Conservation (phyloP, 2,888 invertebrate species). For the Chloromyia formosa region DNA sequence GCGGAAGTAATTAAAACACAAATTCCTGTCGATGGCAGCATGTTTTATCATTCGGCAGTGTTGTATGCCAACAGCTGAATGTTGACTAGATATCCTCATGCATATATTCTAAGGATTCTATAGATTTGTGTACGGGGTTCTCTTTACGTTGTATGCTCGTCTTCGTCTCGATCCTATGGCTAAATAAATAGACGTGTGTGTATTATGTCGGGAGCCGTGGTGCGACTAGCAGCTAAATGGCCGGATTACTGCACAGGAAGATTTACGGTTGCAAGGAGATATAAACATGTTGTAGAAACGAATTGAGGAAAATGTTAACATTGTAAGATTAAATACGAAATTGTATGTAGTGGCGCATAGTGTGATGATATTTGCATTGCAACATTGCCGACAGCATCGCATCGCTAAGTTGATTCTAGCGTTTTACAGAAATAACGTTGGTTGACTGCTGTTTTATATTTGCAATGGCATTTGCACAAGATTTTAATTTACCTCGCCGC, state of each 20-base stretch:
- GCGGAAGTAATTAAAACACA: conserved; percentile 44
- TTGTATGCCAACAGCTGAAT: conserved; percentile 7
- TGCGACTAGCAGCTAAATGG: conserved; percentile 5
- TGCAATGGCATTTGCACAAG: conserved; percentile 23
- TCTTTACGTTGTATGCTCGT: background rate
- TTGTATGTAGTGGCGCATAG: background rate
- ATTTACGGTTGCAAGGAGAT: conserved; percentile 30
- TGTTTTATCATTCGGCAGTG: conserved; percentile 25
- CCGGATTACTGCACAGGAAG: conserved; percentile 20
- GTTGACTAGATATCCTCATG: too few species aligned
- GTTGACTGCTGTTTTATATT: conserved; percentile 17
- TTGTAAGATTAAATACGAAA: conserved; percentile 27
- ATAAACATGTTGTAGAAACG: conserved; percentile 10
- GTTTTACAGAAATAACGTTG: background rate
- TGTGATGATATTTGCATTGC: conserved; percentile 30
- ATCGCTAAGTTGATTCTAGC: background rate
- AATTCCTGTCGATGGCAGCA: conserved; percentile 41
- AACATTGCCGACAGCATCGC: conserved; percentile 25
- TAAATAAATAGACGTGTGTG: background rate
- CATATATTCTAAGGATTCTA: too few species aligned
- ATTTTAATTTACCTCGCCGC: conserved; percentile 31
- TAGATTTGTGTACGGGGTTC: too few species aligned
- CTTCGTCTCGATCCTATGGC: background rate
- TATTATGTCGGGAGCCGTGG: background rate
- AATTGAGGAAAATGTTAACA: conserved; percentile 8